Evolutionary conservation across 53 echinoderm and acorn worm genomes (phyloP).

Genomic region (Actinopyga echinites): DNA sequence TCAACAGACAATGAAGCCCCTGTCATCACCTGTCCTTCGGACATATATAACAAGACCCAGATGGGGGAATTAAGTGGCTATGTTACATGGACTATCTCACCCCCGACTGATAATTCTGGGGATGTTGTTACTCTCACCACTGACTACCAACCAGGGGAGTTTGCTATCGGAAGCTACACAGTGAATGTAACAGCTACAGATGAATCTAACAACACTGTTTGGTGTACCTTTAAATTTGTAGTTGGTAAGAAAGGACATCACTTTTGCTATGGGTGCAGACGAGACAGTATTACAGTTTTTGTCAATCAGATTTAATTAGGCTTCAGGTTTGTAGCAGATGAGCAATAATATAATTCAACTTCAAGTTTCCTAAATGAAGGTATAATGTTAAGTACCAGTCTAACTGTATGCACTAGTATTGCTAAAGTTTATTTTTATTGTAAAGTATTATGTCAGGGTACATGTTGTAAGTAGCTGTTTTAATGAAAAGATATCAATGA

Average conservation of each 20-base stretch:
- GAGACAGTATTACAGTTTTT: not conserved
- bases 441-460: no score
- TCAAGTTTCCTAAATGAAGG: no score
- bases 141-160: not conserved
- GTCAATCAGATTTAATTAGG: not conserved
- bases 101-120: not conserved
- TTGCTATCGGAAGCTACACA: not conserved
- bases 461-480: no score
- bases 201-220: not conserved
- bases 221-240: constrained; percentile 1
- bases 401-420: no score
- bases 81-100: not conserved
- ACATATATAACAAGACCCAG: not conserved
- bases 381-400: no score
- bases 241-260: not conserved
- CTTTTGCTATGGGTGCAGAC: not conserved
- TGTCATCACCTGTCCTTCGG: not conserved
- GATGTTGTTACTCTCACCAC: not conserved
- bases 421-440: no score
- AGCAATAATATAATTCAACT: no score
- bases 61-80: not conserved
- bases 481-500: no score
- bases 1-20: constrained; percentile 1
- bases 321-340: no score
- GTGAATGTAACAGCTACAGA: constrained; percentile 6